Conservation (phyloP, 2,888 invertebrate species). For the Shargacucullia verbasci region DNA sequence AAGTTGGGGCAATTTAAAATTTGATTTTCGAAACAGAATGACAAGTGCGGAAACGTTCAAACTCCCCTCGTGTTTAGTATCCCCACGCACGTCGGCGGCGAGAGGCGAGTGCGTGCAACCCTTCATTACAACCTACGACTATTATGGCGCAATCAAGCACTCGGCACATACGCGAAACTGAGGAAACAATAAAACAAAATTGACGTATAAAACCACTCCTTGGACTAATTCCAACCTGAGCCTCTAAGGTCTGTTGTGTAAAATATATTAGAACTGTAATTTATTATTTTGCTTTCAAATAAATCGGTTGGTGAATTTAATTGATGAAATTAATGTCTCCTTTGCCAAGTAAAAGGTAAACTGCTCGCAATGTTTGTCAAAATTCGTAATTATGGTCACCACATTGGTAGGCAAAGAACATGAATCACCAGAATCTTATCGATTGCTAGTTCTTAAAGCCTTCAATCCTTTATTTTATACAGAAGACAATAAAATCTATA, state of each 20-base stretch:
- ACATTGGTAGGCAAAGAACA: too few species aligned
- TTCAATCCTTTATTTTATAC: slow-evolving; percentile 17
- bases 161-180: slow-evolving; percentile 86
- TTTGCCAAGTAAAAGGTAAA: slow-evolving; percentile 18
- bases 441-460: background rate
- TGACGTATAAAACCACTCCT: slow-evolving; percentile 85
- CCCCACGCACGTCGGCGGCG: slow-evolving; percentile 76
- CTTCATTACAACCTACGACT: slow-evolving; percentile 84
- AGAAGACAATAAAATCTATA: slow-evolving; percentile 31
- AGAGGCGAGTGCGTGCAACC: slow-evolving; percentile 80
- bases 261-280: slow-evolving; percentile 73
- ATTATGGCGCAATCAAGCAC: slow-evolving; percentile 86
- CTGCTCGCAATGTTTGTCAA: slow-evolving; percentile 16
- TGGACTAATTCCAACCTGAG: slow-evolving; percentile 75
- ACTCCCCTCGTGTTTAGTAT: slow-evolving; percentile 80
- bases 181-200: slow-evolving; percentile 87
- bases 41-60: slow-evolving; percentile 81
- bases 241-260: slow-evolving; percentile 71
- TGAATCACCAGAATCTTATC: slow-evolving; percentile 5
- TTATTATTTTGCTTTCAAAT: slow-evolving; percentile 68
- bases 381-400: background rate
- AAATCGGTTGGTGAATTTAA: slow-evolving; percentile 58
- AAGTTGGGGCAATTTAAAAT: slow-evolving; percentile 70
- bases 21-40: slow-evolving; percentile 73
- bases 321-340: slow-evolving; percentile 56